Base-by-base conservation (phyloP, 1,140 invertebrate genomes). In the Microplitis demolitor region DNA sequence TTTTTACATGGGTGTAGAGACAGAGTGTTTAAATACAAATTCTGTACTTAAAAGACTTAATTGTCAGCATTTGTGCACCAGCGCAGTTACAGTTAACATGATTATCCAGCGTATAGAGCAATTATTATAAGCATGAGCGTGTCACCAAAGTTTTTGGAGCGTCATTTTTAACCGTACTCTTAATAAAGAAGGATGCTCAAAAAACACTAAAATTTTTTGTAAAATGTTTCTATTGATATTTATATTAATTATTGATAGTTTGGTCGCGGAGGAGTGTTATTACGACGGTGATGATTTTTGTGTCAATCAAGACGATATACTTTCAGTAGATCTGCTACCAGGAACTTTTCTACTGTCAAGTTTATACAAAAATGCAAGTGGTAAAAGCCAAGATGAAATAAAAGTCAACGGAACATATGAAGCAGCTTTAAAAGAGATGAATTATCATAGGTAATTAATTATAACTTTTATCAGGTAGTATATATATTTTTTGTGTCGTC, bases 291-390 rank as follows among this genome's bases (percentile, higher is more conserved):
- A 81, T 60, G 85, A 86, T 69, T 86, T 85, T 63, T 87, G 86
- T 37, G 83, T 92, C 35, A 88, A 90, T 81, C 81, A 90, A 4
- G 85, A 91, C 63, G 91, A 92, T 78, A 90, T 92, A 76, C 80
- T 92, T 24, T 88, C 90, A 0, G 87, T 84, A 1, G 90, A 91
- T 83, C 85, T 90, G 60, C 88, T 92, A 81, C 91, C 91, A 0
- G 89, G 89, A 2, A 89, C 86, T 60, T 84, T 87, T 74, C 84
- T 92, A 64, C 84, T 91, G 80, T 72, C 69, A 73, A 82, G 53
- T 82, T 87, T 79, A 78, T 76, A 79, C 63, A 56, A 72, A 14
- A 66, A n/a, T 24, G 68, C 66, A 69, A 81, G 76, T 75, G 70
- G 66, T 8, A 75, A 69, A 9, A 56, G 5, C 56, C 0, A 56